Evolutionary conservation across 2,888 invertebrate genomes (phyloP).

Genomic region (Bombylius discolor): DNA sequence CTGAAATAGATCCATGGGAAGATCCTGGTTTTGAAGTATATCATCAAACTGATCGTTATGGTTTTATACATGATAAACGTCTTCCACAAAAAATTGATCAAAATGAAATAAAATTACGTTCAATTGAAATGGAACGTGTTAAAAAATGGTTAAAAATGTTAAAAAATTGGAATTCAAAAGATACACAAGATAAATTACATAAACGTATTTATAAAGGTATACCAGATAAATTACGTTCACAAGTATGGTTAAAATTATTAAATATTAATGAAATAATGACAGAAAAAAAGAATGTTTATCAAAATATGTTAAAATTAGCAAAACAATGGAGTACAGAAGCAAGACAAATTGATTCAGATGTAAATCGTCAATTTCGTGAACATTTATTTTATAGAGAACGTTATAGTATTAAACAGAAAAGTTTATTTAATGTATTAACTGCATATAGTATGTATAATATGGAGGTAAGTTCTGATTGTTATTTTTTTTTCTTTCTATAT

Average conservation of each 20-base stretch:
- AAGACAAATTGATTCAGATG: constrained; percentile 92
- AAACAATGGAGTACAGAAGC: constrained; percentile 83
- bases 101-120: constrained; percentile 57
- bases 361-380: constrained; percentile 91
- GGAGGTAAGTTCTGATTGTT: constrained; percentile 44
- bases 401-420: constrained; percentile 84
- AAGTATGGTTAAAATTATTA: constrained; percentile 46
- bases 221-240: constrained; percentile 74
- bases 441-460: constrained; percentile 96
- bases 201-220: constrained; percentile 87
- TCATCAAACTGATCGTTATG: constrained; percentile 80
- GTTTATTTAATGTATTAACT: constrained; percentile 83
- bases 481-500: too few species aligned
- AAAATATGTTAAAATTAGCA: constrained; percentile 73
- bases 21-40: constrained; percentile 85
- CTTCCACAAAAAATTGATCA: constrained; percentile 56
- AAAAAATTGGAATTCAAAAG: constrained; percentile 58
- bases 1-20: constrained; percentile 90
- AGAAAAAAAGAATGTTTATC: constrained; percentile 58
- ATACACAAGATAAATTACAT: constrained; percentile 58
- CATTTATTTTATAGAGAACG: constrained; percentile 78
- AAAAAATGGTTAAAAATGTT: constrained; percentile 95
- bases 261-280: constrained; percentile 60
- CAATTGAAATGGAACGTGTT: constrained; percentile 71
- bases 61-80: constrained; percentile 82